Evolutionary conservation across 1,140 invertebrate genomes (phyloP), one percentile per base, ranked within the genome.

Genomic region (Plutomurus gul): DNA sequence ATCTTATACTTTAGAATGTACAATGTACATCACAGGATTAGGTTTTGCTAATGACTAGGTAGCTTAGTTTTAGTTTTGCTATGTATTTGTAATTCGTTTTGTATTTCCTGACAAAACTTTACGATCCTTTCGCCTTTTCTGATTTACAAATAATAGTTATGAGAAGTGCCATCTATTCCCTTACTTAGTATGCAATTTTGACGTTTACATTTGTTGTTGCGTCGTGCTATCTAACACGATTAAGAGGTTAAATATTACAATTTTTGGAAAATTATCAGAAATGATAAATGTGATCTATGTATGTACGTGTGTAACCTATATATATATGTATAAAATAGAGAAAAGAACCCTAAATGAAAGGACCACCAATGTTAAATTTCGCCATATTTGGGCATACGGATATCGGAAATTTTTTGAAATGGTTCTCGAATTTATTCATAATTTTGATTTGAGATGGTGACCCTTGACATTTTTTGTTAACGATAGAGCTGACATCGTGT

Each of bases 251-350:
- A 65, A 65, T 65, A 25, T 18, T 65, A 43, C 7, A 43, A 43
- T 51, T 51, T 49, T 65, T 11, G 56, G 27, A 16, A 65, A 33
- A 65, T 65, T 33, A 65, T 65, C 56, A 27, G 27, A 65, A 65
- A 65, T 65, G 56, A 33, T 65, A 65, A 65, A 33, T 65, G 56
- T 65, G 56, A 65, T 65, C 56, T 65, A 65, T 65, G 56, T 65
- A 33, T 30, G 56, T 65, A 65, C 36, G 25, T 65, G 56, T 65
- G n/a, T n/a, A n/a, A n/a, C n/a, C n/a, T n/a, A n/a, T n/a, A n/a
- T n/a, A n/a, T n/a, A n/a, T n/a, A n/a, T n/a, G n/a, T n/a, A n/a
- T n/a, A n/a, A n/a, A n/a, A 65, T n/a, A 43, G 11, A 43, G 7
- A n/a, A 43, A 43, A 13, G 39, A 13, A 43, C 39, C 1, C n/a